Percentiles rank a stretch among this genome's conserved stretches.
phyloP scores from a whole-genome alignment of 2,797 vertebrate genomes.

The Anolis apletophallus region DNA sequence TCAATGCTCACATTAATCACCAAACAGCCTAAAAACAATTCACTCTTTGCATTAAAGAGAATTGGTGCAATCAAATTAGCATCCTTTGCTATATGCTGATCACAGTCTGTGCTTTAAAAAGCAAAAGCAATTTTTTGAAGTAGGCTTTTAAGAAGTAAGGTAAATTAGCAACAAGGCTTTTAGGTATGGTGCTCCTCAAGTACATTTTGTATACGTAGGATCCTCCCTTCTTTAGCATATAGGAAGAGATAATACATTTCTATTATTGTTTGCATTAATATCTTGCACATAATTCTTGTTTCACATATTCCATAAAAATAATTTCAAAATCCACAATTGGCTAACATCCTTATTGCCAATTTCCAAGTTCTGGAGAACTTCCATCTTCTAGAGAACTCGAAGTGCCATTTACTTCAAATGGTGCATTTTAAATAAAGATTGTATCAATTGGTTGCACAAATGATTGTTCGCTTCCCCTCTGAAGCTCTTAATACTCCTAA shows the following conservation, averaged over 20 bases:
- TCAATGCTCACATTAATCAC: slow-evolving; percentile 83
- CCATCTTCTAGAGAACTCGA: background rate
- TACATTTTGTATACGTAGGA: background rate
- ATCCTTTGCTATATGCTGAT: slow-evolving; percentile 58
- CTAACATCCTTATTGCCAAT: background rate
- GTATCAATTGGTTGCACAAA: background rate
- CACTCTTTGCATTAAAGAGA: slow-evolving; percentile 78
- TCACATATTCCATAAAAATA: background rate
- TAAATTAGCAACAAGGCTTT: background rate
- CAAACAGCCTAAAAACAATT: slow-evolving; percentile 78
- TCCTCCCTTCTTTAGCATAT: background rate
- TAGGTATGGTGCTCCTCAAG: background rate
- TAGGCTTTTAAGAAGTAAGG: background rate
- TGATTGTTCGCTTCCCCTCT: background rate
- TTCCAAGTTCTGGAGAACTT: background rate
- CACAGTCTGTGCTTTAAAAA: slow-evolving; percentile 40
- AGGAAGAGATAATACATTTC: background rate
- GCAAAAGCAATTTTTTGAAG: slow-evolving; percentile 12
- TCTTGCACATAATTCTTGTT: background rate
- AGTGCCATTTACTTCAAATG: background rate
- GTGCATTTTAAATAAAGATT: background rate
- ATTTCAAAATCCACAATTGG: background rate
- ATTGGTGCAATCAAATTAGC: slow-evolving; percentile 70
- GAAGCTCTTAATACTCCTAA: background rate
- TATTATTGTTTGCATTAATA: background rate